Conservation (phyloP, 2,797 vertebrate genomes). For the Bovichtus diacanthus region DNA sequence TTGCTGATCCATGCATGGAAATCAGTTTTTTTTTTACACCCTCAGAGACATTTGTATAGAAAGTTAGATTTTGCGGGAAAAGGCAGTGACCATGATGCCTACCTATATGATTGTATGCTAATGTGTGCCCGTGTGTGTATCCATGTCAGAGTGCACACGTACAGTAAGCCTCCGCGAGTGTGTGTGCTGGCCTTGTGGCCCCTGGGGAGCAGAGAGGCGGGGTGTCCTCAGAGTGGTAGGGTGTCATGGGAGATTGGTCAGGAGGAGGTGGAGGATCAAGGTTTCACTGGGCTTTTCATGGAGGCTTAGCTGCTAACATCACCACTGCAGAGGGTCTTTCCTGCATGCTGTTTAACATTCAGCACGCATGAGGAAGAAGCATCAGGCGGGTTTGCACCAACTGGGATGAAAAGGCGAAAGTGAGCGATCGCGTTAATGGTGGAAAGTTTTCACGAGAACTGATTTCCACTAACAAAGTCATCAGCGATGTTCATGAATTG, state of each 20-base stretch:
- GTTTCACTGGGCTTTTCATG: constrained; percentile 29
- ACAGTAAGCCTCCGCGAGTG: background rate
- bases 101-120: constrained; percentile 18
- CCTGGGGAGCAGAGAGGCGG: constrained; percentile 9
- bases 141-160: background rate
- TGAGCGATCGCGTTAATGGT: background rate
- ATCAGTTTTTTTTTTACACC: constrained; percentile 20
- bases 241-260: constrained; percentile 45
- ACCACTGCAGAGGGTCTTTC: background rate
- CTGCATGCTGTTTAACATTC: constrained; percentile 28
- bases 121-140: constrained; percentile 20
- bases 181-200: constrained; percentile 20
- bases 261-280: constrained; percentile 43
- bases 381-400: too few species aligned
- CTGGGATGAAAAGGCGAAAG: background rate
- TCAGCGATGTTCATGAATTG: background rate
- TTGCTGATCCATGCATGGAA: constrained; percentile 21
- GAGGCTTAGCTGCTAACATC: constrained; percentile 47
- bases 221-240: constrained; percentile 10
- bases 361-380: background rate
- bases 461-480: background rate
- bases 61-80: constrained; percentile 13
- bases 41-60: background rate
- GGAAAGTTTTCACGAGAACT: background rate
- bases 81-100: background rate